phyloP scores from a whole-genome alignment of 2,113 vertebrate genomes.

The Cynoglossus semilaevis region DNA sequence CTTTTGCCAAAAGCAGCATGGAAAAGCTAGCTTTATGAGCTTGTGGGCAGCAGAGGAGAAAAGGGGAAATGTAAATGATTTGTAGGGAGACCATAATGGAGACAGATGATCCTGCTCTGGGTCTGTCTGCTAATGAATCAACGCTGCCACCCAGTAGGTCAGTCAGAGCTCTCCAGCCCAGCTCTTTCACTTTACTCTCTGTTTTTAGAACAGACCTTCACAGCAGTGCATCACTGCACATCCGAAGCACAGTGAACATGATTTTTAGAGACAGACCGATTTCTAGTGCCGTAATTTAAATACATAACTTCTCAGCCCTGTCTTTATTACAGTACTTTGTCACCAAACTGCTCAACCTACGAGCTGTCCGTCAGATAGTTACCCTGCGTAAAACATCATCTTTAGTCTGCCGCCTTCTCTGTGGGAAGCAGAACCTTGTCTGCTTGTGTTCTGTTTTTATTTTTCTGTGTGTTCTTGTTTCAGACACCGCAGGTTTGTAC shows the following conservation, averaged over 20 bases:
- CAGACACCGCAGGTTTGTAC: constrained; percentile 5
- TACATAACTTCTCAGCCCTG: no score
- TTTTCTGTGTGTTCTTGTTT: not conserved
- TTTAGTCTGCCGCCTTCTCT: constrained; percentile 1
- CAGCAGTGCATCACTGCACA: constrained; percentile 26
- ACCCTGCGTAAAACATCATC: no score
- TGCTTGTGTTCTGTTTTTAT: constrained; percentile 9
- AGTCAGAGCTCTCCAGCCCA: constrained; percentile 39
- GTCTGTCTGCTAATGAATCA: constrained; percentile 70
- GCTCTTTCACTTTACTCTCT: constrained; percentile 43
- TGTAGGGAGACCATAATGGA: constrained; percentile 67
- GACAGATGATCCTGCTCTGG: constrained; percentile 65
- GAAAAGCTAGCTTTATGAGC: constrained; percentile 67
- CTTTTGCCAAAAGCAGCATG: constrained; percentile 65
- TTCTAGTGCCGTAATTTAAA: not conserved
- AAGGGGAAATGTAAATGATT: constrained; percentile 71
- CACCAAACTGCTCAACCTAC: no score
- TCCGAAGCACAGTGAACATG: constrained; percentile 1
- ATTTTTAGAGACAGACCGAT: no score
- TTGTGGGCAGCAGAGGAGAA: constrained; percentile 62
- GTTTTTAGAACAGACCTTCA: constrained; percentile 34
- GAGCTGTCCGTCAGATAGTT: no score
- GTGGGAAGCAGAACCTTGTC: not conserved
- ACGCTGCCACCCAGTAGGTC: constrained; percentile 63
- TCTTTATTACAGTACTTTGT: no score